A percentile compares a stretch with the other conserved stretches of the same genome.
These are phyloP conservation scores for Anneissia japonica DNA, from an alignment of 35 echinoderm and acorn worm genomes.

Conservation along the genomic window DNA sequence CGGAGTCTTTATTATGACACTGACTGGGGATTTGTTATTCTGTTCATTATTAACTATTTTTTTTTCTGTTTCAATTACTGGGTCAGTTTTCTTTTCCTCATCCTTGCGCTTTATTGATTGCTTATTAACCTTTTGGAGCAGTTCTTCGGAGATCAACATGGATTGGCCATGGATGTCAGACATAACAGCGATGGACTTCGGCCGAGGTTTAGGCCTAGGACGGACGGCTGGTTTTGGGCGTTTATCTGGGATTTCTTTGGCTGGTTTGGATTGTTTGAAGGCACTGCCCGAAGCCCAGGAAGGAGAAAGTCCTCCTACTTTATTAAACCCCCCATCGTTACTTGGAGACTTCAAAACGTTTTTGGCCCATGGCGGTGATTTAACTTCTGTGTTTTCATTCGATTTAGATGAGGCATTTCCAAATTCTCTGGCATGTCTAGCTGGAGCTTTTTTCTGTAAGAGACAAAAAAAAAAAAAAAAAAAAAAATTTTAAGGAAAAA, in stretches of 20 bases:
- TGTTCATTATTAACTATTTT: background rate
- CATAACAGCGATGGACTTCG: background rate
- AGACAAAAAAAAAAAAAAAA: no score
- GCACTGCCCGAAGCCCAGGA: background rate
- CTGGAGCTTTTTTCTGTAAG: background rate
- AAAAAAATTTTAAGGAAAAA: no score
- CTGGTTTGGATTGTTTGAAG: background rate
- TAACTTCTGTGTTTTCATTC: background rate
- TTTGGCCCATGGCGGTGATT: background rate
- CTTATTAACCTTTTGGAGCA: background rate
- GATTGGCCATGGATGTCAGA: background rate
- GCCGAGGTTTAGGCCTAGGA: background rate
- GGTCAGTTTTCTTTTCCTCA: background rate
- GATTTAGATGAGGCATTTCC: background rate
- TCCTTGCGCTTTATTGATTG: background rate
- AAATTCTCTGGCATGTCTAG: background rate
- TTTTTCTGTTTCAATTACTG: background rate
- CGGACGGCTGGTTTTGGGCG: background rate
- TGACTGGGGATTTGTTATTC: background rate
- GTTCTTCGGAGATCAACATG: background rate
- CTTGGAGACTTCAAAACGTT: background rate
- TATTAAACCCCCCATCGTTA: background rate
- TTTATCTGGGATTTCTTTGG: background rate
- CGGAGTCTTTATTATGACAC: background rate
- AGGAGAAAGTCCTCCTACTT: background rate